A percentile compares a stretch with the other conserved stretches of the same genome.
Conservation (phyloP, 2,113 vertebrate genomes). For the Cyprinodon tularosa region DNA sequence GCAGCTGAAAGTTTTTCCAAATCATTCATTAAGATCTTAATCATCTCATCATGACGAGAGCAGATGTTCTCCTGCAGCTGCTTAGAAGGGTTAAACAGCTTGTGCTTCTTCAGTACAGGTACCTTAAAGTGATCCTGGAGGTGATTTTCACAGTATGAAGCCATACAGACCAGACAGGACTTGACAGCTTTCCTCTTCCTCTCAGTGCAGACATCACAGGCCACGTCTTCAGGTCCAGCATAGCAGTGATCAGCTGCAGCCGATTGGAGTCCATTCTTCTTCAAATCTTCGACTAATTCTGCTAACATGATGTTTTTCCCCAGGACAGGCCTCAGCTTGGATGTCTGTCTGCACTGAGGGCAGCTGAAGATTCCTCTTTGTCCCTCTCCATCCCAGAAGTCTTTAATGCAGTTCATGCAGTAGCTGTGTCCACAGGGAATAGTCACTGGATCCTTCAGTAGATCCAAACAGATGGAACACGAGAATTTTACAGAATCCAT, state of each 20-base stretch:
- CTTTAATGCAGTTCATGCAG: background rate
- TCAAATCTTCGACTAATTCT: constrained; percentile 9
- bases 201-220: too few relatives aligned
- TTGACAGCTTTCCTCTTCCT: background rate
- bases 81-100: background rate
- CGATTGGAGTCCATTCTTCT: background rate
- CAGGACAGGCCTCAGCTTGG: background rate
- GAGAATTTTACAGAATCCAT: constrained; percentile 1
- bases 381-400: background rate
- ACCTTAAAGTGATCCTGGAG: constrained; percentile 13
- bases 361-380: constrained; percentile 9
- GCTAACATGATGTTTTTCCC: constrained; percentile 7
- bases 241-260: background rate
- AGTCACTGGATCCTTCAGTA: background rate
- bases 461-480: background rate
- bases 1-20: background rate
- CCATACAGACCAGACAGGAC: constrained; percentile 5
- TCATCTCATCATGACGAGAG: constrained; percentile 14
- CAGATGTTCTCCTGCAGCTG: constrained; percentile 5
- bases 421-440: background rate
- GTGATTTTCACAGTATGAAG: constrained; percentile 12
- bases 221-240: background rate
- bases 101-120: background rate
- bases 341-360: constrained; percentile 15
- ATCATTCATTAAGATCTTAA: constrained; percentile 22